phyloP scores from a whole-genome alignment of 2,797 vertebrate genomes.

The Oreochromis mossambicus region DNA sequence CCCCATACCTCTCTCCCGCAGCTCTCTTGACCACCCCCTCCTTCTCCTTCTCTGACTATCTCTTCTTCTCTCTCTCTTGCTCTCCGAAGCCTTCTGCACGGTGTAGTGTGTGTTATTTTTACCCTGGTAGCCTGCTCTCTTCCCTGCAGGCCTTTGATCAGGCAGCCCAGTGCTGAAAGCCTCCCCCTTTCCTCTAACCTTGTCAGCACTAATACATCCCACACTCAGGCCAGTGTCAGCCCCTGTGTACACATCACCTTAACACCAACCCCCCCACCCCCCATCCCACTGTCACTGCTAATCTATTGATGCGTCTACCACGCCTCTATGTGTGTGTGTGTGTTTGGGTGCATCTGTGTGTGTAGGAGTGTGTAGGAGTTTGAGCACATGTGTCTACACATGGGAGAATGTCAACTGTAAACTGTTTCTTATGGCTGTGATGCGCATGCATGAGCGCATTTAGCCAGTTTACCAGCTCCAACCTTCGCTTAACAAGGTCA shows the following conservation, averaged over 20 bases:
- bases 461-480: slow-evolving; percentile 11
- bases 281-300: slow-evolving; percentile 47
- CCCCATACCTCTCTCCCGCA: background rate
- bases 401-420: background rate
- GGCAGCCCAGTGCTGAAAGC: slow-evolving; percentile 43
- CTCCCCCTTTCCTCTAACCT: slow-evolving; percentile 58
- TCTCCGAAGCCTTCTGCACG: slow-evolving; percentile 43
- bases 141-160: slow-evolving; percentile 68
- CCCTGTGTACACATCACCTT: slow-evolving; percentile 65
- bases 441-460: slow-evolving; percentile 3
- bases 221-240: slow-evolving; percentile 63
- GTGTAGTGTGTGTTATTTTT: slow-evolving; percentile 65
- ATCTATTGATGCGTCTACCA: slow-evolving; percentile 57
- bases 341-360: background rate
- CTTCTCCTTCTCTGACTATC: background rate
- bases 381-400: background rate
- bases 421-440: background rate
- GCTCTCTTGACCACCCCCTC: slow-evolving; percentile 17
- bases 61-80: slow-evolving; percentile 11
- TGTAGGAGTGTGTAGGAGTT: background rate
- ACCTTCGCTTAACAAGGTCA: slow-evolving; percentile 51
- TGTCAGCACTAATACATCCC: slow-evolving; percentile 72
- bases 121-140: slow-evolving; percentile 52
- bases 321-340: background rate
- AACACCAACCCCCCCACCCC: slow-evolving; percentile 15